Evolutionary conservation across 2,888 invertebrate genomes (phyloP).

Genomic region (Drosophila infuscata): DNA sequence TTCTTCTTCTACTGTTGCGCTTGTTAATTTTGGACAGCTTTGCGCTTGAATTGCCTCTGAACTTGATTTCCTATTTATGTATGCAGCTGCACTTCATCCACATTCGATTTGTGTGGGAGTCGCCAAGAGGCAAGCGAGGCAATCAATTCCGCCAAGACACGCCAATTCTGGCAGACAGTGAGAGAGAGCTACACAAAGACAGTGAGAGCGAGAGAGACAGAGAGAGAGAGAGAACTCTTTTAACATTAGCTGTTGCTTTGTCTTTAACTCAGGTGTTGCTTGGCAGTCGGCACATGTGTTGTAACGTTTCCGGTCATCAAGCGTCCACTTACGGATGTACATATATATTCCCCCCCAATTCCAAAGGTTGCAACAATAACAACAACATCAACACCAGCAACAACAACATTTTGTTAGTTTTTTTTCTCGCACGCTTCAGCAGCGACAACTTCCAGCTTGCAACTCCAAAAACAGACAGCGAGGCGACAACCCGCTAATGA

Average conservation of each 20-base stretch:
- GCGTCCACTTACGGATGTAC: conserved; percentile 69
- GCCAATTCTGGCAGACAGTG: conserved; percentile 18
- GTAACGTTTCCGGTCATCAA: conserved; percentile 78
- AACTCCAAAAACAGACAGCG: conserved; percentile 48
- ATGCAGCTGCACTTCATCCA: conserved; percentile 48
- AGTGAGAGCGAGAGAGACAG: background rate
- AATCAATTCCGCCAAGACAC: conserved; percentile 63
- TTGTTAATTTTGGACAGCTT: conserved; percentile 62
- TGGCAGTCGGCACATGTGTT: conserved; percentile 56
- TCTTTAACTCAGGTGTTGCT: conserved; percentile 54
- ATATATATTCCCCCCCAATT: conserved; percentile 30
- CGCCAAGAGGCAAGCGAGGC: conserved; percentile 32
- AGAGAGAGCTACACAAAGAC: background rate
- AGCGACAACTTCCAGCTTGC: conserved; percentile 33
- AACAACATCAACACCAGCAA: conserved; percentile 34
- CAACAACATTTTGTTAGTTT: conserved; percentile 57
- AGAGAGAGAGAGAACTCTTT: background rate
- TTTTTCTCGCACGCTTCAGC: conserved; percentile 57
- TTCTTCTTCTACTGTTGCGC: conserved; percentile 36
- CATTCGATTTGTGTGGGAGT: conserved; percentile 58
- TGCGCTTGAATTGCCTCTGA: conserved; percentile 71
- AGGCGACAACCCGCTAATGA: conserved; percentile 74
- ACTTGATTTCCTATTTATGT: conserved; percentile 38
- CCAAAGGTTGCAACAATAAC: conserved; percentile 37
- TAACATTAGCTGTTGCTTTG: conserved; percentile 2